Conservation (phyloP, 2,888 invertebrate genomes). For the Buathra laborator region DNA sequence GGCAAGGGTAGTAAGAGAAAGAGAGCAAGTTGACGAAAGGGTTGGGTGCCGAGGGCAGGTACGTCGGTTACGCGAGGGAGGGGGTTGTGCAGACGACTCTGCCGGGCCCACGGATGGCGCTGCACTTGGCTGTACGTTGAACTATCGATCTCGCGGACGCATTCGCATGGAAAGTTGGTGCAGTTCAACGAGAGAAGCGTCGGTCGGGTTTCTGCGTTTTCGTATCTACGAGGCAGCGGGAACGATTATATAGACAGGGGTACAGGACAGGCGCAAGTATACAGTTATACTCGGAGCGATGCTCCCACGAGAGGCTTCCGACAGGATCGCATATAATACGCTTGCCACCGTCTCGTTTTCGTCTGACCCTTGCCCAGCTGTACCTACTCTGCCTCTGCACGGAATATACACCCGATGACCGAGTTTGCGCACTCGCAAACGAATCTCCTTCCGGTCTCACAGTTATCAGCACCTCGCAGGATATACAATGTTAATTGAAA, state of each 20-base stretch:
- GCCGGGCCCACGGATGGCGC: constrained; percentile 73
- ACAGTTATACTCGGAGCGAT: background rate
- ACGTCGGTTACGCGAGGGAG: constrained; percentile 33
- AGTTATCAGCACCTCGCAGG: background rate
- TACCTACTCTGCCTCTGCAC: constrained; percentile 17
- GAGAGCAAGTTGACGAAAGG: constrained; percentile 30
- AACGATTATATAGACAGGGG: constrained; percentile 48
- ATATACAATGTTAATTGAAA: constrained; percentile 45
- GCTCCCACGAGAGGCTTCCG: constrained; percentile 21
- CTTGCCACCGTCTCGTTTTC: constrained; percentile 44
- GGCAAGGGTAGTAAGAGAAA: constrained; percentile 51
- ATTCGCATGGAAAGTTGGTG: constrained; percentile 65
- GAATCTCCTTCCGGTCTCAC: constrained; percentile 18
- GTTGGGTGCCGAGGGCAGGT: constrained; percentile 1
- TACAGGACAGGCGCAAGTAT: background rate
- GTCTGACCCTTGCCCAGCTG: constrained; percentile 62
- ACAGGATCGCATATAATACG: background rate
- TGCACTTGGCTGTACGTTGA: constrained; percentile 82
- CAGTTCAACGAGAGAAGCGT: constrained; percentile 32
- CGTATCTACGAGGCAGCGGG: constrained; percentile 52
- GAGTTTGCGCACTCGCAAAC: constrained; percentile 30
- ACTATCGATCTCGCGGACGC: constrained; percentile 81
- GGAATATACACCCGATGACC: constrained; percentile 17
- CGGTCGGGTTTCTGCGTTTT: constrained; percentile 54
- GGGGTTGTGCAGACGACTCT: constrained; percentile 60